Evolutionary conservation across 2,797 vertebrate species (phyloP), one percentile per base, ranked within the genome.

Genomic region (Gallinago nigripennis): DNA sequence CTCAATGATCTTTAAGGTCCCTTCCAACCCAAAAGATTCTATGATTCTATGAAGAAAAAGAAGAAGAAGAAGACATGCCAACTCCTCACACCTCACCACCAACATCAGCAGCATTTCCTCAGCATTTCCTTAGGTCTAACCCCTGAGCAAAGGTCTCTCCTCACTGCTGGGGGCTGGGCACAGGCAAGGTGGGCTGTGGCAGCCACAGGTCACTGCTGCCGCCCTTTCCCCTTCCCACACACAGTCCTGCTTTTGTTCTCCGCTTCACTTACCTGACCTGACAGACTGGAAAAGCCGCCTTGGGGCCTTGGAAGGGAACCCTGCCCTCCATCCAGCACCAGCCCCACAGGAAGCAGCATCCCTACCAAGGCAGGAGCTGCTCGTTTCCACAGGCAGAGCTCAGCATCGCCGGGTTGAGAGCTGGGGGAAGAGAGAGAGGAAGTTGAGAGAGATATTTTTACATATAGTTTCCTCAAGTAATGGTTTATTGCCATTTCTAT

Each of bases 81-180:
- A 1, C 18, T 33, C 27, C 63, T 65, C 30, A 24, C 16, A 39
- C 51, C 19, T 69, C 31, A 30, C 58, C 17, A 30, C 50, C 4
- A 2, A 6, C 16, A 48, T 15, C 46, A 56, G 28, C 0, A 0
- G 21, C 27, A 17, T 48, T 72, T 84, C 24, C 33, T 39, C 0
- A 0, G 19, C 24, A 16, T 48, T 72, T 84, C 24, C 33, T 39
- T 12, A 50, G 27, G 15, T 77, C 28, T 81, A 79, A 69, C 2
- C 12, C 33, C 54, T 4, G 33, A 60, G n/a, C 43, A 75, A 63
- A 87, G 17, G 31, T 77, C 75, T 77, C 35, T 45, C 23, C 50
- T 73, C 37, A 11, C 39, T 48, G 30, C 69, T 25, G 39, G 41
- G 56, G 19, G 18, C 33, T 2, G 11, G 58, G 8, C 75, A 56